Evolutionary conservation across 1,140 invertebrate genomes (phyloP).

Genomic region (Mya arenaria): DNA sequence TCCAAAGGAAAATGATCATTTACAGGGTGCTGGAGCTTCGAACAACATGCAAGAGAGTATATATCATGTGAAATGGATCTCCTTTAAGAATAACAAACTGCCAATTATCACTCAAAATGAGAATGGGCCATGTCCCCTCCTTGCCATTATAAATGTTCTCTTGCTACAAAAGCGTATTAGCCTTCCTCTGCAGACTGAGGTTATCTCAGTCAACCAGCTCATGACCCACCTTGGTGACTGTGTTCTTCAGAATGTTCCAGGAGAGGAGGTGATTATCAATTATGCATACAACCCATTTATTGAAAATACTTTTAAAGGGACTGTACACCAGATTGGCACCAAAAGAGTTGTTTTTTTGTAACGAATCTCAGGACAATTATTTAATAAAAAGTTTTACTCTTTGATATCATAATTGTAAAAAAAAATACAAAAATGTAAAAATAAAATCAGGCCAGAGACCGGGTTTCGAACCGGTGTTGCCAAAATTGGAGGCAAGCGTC

Average conservation of each 20-base stretch:
- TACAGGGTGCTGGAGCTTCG: neutral
- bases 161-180: conserved; percentile 82
- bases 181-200: conserved; percentile 81
- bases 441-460: no score
- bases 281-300: no score
- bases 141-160: conserved; percentile 85
- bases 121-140: conserved; percentile 85
- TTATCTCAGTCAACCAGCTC: conserved; percentile 83
- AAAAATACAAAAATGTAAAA: no score
- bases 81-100: conserved; percentile 80
- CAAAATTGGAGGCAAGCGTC: no score
- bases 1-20: neutral
- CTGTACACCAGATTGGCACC: no score
- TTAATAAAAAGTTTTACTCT: no score
- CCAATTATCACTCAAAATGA: conserved; percentile 85
- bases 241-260: conserved; percentile 82
- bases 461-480: no score
- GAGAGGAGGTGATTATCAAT: conserved; percentile 46
- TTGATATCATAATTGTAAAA: no score
- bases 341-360: no score
- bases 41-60: conserved; percentile 64
- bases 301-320: no score
- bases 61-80: conserved; percentile 83
- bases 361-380: no score
- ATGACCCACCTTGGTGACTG: conserved; percentile 83